Conservation (phyloP, 2,797 vertebrate species). For the Melanogrammus aeglefinus region DNA sequence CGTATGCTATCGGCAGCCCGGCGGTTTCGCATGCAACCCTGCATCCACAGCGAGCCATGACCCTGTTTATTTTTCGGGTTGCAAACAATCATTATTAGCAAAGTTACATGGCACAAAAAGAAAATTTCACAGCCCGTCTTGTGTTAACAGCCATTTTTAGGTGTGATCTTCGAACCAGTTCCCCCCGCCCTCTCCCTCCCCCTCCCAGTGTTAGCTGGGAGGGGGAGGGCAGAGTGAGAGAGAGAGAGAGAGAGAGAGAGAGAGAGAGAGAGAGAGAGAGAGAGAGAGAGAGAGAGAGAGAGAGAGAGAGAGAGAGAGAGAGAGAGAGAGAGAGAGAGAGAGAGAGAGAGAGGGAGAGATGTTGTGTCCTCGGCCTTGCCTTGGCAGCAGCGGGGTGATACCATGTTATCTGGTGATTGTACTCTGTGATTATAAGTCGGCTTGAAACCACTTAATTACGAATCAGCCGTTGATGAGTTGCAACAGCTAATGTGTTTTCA, state of each 20-base stretch:
- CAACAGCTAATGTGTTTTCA: not conserved
- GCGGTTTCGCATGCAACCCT: not conserved
- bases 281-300: not conserved
- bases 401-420: not conserved
- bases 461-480: not conserved
- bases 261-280: not conserved
- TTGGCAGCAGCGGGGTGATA: not conserved
- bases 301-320: no score
- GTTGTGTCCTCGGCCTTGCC: not conserved
- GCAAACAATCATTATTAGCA: no score
- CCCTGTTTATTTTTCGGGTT: no score
- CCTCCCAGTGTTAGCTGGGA: no score
- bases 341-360: not conserved
- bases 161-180: no score
- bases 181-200: no score
- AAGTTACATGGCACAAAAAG: no score
- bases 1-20: not conserved
- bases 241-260: no score
- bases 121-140: no score
- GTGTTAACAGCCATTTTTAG: no score
- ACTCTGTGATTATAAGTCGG: not conserved
- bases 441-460: not conserved
- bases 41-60: not conserved
- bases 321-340: no score
- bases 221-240: no score